Evolutionary conservation across 2,113 vertebrate species (phyloP).

Genomic region (Philantomba maxwellii): DNA sequence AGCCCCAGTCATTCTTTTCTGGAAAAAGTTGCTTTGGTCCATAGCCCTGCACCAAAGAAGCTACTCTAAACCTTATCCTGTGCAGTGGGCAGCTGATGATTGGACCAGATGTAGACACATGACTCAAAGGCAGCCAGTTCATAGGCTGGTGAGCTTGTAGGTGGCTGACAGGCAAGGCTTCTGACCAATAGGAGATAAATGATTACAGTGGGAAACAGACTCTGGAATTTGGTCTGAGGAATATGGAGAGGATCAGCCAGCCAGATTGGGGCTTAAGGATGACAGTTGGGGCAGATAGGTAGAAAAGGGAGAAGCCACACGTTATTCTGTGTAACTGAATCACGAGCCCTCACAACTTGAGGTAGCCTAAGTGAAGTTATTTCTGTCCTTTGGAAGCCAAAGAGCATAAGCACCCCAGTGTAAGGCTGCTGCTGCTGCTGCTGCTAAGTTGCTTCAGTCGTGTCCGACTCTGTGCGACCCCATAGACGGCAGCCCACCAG

Average conservation of each 20-base stretch:
- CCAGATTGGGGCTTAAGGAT: background rate
- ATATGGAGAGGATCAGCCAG: background rate
- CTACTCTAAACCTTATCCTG: background rate
- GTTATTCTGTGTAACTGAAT: background rate
- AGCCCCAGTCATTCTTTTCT: background rate
- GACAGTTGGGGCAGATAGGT: background rate
- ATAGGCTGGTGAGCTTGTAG: background rate
- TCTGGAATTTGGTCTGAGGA: constrained; percentile 12
- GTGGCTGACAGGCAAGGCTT: background rate
- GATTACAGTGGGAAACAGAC: background rate
- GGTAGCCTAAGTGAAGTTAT: background rate
- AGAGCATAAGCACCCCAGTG: background rate
- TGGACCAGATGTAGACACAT: background rate
- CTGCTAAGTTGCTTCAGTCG: too few species aligned
- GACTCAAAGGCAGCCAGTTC: background rate
- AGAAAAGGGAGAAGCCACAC: background rate
- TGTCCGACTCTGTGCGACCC: too few species aligned
- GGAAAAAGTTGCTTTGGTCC: background rate
- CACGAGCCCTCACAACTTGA: background rate
- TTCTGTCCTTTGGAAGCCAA: constrained; percentile 25
- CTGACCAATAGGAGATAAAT: background rate
- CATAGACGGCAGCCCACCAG: too few species aligned
- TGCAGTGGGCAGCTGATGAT: background rate
- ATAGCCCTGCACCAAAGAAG: background rate
- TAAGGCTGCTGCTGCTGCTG: background rate